Conservation (phyloP, 2,113 vertebrate genomes). For the Rynchops niger region DNA sequence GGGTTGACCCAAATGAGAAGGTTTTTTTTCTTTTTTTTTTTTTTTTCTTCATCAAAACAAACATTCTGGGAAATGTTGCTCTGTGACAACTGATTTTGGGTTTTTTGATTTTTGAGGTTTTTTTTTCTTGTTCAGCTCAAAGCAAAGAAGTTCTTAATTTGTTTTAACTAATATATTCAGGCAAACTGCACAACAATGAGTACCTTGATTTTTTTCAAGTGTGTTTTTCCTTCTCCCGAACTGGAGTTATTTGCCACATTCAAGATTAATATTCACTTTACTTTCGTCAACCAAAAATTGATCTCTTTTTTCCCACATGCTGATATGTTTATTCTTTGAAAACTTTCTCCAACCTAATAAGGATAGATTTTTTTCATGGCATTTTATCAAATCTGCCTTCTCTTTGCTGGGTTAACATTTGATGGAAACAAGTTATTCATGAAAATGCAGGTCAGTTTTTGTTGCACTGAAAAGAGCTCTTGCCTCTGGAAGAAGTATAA, state of each 20-base stretch:
- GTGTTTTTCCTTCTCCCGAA: not conserved
- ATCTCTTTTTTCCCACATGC: not conserved
- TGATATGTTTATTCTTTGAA: not conserved
- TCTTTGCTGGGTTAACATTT: not conserved
- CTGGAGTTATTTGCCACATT: not conserved
- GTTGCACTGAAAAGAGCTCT: not conserved
- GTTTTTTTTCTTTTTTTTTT: not conserved
- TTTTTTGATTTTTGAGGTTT: not conserved
- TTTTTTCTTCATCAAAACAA: not conserved
- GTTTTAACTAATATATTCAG: not conserved
- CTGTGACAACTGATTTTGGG: not conserved
- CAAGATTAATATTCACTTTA: not conserved
- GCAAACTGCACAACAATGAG: not conserved
- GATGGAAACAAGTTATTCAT: not conserved
- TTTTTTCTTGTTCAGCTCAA: not conserved
- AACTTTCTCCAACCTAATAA: slow-evolving; percentile 34
- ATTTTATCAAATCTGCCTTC: slow-evolving; percentile 17
- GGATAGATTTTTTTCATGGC: not conserved
- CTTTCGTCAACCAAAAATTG: slow-evolving; percentile 1
- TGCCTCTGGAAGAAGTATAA: not conserved
- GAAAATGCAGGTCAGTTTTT: slow-evolving; percentile 1
- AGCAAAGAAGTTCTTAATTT: not conserved
- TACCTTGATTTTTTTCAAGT: not conserved
- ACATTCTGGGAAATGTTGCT: not conserved
- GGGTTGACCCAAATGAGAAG: not conserved